phyloP scores from a whole-genome alignment of 2,797 vertebrate genomes.

The Apogon talboti region DNA sequence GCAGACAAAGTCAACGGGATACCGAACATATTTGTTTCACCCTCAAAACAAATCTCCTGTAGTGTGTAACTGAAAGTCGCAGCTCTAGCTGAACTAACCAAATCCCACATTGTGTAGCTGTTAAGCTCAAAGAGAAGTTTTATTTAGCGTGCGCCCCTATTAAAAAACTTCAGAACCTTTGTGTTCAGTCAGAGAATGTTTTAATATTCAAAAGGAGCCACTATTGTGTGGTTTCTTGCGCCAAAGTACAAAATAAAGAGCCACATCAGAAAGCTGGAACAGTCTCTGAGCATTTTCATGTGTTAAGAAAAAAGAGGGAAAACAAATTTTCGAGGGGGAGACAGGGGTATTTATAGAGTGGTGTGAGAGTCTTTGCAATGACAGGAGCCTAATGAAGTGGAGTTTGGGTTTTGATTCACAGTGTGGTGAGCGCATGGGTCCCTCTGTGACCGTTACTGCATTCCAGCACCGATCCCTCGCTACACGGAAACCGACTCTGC shows the following conservation, averaged over 20 bases:
- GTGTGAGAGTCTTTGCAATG: constrained; percentile 82
- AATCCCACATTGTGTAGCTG: constrained; percentile 79
- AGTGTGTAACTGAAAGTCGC: constrained; percentile 62
- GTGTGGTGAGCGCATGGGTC: constrained; percentile 78
- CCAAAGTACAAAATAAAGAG: constrained; percentile 85
- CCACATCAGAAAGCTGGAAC: constrained; percentile 86
- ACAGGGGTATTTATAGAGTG: constrained; percentile 85
- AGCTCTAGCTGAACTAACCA: constrained; percentile 71
- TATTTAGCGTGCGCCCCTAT: constrained; percentile 81
- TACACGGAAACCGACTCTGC: constrained; percentile 68
- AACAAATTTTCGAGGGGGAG: constrained; percentile 83
- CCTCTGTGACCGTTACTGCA: constrained; percentile 75
- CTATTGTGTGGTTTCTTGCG: constrained; percentile 84
- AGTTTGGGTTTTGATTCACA: constrained; percentile 81
- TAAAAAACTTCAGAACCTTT: constrained; percentile 86
- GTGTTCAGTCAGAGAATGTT: constrained; percentile 83
- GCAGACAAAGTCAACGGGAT: constrained; percentile 66
- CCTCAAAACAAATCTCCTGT: constrained; percentile 79
- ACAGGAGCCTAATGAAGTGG: constrained; percentile 82
- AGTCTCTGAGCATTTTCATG: constrained; percentile 84
- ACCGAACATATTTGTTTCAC: constrained; percentile 76
- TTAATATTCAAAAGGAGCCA: constrained; percentile 86
- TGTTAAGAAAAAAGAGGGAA: constrained; percentile 78
- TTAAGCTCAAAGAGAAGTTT: constrained; percentile 83
- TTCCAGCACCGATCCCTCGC: constrained; percentile 73